Percentiles rank a stretch among this genome's conserved stretches.
These are phyloP conservation scores for Chlamydotis undulata DNA, from an alignment of 2,113 vertebrate genomes.

Conservation along the genomic window DNA sequence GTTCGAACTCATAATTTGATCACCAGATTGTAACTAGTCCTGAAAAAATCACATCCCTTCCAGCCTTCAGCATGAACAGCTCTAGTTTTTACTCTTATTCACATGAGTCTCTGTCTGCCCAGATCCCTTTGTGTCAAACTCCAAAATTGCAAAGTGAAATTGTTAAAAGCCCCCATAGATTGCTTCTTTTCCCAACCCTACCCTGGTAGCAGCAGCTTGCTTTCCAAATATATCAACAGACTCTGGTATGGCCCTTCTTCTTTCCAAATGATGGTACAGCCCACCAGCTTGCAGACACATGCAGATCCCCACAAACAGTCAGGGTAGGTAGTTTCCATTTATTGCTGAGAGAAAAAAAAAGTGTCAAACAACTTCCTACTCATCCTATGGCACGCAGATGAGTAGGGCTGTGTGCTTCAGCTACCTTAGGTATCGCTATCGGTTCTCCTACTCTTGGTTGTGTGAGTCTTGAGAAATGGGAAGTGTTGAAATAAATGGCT, in stretches of 20 bases:
- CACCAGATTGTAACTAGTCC: neutral
- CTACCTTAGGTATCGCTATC: conserved; percentile 44
- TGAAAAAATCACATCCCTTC: neutral
- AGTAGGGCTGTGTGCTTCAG: conserved; percentile 28
- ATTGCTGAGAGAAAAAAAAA: conserved; percentile 6
- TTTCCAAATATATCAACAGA: neutral
- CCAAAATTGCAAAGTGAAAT: neutral
- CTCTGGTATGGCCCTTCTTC: neutral
- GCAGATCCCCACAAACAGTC: neutral
- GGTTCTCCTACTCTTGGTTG: conserved; percentile 55
- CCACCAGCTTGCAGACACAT: neutral
- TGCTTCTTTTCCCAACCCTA: neutral
- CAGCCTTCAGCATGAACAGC: neutral
- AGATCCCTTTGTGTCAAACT: neutral
- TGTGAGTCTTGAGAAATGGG: conserved; percentile 59
- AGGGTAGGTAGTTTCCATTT: conserved; percentile 41
- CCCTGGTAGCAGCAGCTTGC: neutral
- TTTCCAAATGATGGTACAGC: conserved; percentile 1
- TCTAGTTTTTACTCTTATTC: neutral
- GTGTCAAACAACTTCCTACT: neutral
- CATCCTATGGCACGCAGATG: conserved; percentile 2
- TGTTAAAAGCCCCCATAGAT: neutral
- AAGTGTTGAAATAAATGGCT: conserved; percentile 79
- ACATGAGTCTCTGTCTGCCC: neutral
- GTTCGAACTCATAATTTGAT: neutral